These are phyloP conservation scores for Eumaeus atala DNA, from an alignment of 1,140 invertebrate species.

Conservation along the genomic window DNA sequence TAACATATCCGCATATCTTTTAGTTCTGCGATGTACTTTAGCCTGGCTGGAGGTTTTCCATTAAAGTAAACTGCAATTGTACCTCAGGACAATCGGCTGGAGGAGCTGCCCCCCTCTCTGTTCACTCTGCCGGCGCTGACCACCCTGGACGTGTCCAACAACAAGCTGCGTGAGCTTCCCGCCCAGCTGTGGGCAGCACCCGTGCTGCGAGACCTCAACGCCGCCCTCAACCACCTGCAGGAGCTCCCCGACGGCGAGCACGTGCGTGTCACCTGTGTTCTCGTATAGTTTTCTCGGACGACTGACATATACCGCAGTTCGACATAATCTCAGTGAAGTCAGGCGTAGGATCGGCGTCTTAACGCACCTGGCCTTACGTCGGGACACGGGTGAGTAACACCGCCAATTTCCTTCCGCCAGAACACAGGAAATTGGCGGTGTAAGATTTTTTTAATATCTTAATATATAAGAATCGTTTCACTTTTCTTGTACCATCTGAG, in stretches of 20 bases:
- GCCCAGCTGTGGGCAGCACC: conserved; percentile 93
- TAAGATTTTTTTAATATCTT: no score
- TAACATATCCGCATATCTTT: no score
- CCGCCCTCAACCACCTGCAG: conserved; percentile 91
- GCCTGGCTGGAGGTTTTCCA: no score
- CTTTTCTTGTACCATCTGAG: no score
- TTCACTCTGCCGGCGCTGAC: conserved; percentile 87
- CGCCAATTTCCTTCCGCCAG: no score
- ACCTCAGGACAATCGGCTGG: conserved; percentile 89
- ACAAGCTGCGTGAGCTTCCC: conserved; percentile 91
- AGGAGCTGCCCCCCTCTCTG: conserved; percentile 84
- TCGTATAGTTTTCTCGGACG: background rate
- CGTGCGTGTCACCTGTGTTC: conserved; percentile 20
- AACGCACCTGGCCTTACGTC: no score
- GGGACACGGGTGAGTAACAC: no score
- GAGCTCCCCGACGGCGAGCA: conserved; percentile 78
- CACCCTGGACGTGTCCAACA: conserved; percentile 93
- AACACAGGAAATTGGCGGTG: no score
- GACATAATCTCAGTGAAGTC: no score
- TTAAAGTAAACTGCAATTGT: background rate
- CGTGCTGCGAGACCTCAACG: conserved; percentile 91
- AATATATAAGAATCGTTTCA: no score
- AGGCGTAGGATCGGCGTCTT: no score
- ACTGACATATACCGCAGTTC: background rate
- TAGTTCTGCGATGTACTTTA: no score